Evolutionary conservation across 2,113 vertebrate genomes (phyloP).

Genomic region (crab-eating macaque (Macaca fascicularis)): DNA sequence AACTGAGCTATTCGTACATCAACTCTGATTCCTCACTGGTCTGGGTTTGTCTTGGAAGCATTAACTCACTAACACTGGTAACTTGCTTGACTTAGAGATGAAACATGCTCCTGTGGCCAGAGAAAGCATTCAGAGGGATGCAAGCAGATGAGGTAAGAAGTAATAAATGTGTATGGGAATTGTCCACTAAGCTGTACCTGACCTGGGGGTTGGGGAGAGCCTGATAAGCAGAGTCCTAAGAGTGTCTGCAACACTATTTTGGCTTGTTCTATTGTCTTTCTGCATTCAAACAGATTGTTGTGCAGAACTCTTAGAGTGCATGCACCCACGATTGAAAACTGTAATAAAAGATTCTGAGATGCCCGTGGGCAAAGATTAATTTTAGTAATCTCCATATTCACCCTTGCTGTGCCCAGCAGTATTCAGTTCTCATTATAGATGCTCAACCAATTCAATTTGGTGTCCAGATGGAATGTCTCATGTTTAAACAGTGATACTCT

Average conservation of each 20-base stretch:
- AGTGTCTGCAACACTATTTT: not conserved
- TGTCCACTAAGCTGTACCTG: not conserved
- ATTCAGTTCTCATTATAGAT: not conserved
- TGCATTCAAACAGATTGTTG: not conserved
- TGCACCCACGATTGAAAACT: not conserved
- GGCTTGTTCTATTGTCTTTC: not conserved
- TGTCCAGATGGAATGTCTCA: slow-evolving; percentile 53
- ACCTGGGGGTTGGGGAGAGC: no score
- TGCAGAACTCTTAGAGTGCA: not conserved
- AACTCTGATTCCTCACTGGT: not conserved
- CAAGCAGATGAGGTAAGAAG: not conserved
- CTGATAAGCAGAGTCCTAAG: not conserved
- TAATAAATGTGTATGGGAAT: not conserved
- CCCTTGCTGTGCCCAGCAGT: not conserved
- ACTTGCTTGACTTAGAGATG: not conserved
- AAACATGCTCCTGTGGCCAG: not conserved
- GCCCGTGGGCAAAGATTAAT: not conserved
- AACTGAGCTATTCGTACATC: not conserved
- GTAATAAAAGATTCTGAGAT: not conserved
- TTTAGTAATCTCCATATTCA: not conserved
- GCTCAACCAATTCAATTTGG: slow-evolving; percentile 40
- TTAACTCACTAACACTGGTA: not conserved
- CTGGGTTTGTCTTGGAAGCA: not conserved
- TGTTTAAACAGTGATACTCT: slow-evolving; percentile 57
- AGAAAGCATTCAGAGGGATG: not conserved